phyloP scores from a whole-genome alignment of 2,113 vertebrate species.

The Melanotaenia duboulayi region DNA sequence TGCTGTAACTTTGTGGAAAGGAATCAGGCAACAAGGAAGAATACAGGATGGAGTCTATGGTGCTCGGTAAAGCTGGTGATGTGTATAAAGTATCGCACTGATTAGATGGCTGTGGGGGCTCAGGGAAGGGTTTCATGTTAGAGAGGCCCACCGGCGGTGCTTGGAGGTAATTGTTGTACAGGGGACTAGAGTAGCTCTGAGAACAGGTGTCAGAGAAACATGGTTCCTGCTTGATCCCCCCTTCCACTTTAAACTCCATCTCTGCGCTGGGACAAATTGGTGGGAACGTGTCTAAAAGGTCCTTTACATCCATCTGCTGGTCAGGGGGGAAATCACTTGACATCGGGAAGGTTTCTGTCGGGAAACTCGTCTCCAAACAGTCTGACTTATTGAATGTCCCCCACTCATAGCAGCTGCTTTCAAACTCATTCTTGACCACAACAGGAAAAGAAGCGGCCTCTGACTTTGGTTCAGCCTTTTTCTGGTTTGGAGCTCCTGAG shows the following conservation, averaged over 20 bases:
- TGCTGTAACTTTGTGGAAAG: constrained; percentile 82
- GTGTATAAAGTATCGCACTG: constrained; percentile 79
- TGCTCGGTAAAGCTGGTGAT: constrained; percentile 82
- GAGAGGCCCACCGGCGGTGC: constrained; percentile 78
- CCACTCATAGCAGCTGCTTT: constrained; percentile 89
- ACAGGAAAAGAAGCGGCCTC: constrained; percentile 88
- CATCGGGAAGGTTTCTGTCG: constrained; percentile 83
- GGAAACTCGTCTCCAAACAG: constrained; percentile 84
- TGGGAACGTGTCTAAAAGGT: constrained; percentile 84
- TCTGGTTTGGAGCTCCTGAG: constrained; percentile 80
- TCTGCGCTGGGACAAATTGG: constrained; percentile 80
- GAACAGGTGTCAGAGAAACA: constrained; percentile 82
- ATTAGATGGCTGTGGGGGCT: constrained; percentile 73
- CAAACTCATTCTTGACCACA: constrained; percentile 88
- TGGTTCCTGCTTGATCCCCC: constrained; percentile 83
- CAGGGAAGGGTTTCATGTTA: constrained; percentile 80
- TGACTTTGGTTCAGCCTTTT: constrained; percentile 85
- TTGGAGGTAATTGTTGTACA: constrained; percentile 80
- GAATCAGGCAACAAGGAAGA: constrained; percentile 78
- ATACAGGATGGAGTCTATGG: constrained; percentile 80
- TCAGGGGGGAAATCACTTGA: constrained; percentile 82
- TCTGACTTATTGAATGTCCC: constrained; percentile 84
- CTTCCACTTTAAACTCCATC: constrained; percentile 84
- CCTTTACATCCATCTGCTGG: constrained; percentile 85
- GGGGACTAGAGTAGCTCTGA: constrained; percentile 79